A percentile compares a stretch with the other conserved stretches of the same genome.
phyloP scores from a whole-genome alignment of 2,888 invertebrate genomes.

The Reticulitermes lucifugus region DNA sequence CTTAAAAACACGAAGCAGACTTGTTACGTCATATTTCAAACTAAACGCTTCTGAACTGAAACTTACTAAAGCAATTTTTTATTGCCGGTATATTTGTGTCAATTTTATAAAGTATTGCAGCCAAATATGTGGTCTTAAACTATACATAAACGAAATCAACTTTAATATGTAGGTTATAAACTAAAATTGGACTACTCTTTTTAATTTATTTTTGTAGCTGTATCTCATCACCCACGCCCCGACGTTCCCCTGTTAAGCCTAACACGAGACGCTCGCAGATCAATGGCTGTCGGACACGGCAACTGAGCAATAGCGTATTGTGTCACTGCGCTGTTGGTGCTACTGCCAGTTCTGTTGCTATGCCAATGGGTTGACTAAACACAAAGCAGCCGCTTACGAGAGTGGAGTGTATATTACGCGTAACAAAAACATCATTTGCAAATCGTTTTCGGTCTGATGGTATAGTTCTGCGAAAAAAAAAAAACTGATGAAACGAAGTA shows the following conservation, averaged over 20 bases:
- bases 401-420: background rate
- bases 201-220: background rate
- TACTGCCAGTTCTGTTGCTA: slow-evolving; percentile 32
- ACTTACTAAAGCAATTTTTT: background rate
- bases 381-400: slow-evolving; percentile 1
- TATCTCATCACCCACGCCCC: background rate
- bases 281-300: background rate
- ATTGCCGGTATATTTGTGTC: background rate
- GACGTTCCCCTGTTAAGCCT: background rate
- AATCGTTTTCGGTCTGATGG: background rate
- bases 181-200: background rate
- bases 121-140: background rate
- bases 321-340: background rate
- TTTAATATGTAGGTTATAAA: background rate
- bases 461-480: background rate
- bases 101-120: background rate
- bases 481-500: background rate
- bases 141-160: background rate
- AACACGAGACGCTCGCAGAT: too few relatives aligned
- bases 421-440: slow-evolving; percentile 2
- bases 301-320: background rate
- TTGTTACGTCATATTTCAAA: background rate
- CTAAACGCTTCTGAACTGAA: background rate
- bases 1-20: too few relatives aligned
- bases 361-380: slow-evolving; percentile 30